phyloP scores from a whole-genome alignment of 2,797 vertebrate genomes.

The Malurus leucopterus region DNA sequence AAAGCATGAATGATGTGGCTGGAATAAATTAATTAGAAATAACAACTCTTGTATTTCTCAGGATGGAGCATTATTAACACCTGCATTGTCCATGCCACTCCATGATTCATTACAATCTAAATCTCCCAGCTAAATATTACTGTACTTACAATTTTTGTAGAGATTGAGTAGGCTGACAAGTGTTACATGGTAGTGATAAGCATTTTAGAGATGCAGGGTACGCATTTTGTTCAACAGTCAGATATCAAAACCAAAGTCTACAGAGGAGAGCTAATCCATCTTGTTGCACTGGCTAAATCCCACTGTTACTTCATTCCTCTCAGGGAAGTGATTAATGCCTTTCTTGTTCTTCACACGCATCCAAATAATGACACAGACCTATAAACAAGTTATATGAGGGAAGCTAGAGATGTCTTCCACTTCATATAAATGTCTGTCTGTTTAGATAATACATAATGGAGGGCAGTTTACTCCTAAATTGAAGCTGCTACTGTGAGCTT shows the following conservation, averaged over 20 bases:
- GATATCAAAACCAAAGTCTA: neutral
- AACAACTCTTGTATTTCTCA: conserved; percentile 17
- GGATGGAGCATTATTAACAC: neutral
- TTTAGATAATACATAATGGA: neutral
- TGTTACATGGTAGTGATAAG: neutral
- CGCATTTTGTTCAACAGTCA: neutral
- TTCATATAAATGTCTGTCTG: neutral
- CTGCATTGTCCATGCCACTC: neutral
- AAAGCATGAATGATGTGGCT: neutral
- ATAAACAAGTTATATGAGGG: neutral
- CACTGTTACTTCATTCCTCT: neutral
- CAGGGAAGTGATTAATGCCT: neutral
- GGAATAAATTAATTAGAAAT: conserved; percentile 26
- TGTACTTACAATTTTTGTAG: neutral
- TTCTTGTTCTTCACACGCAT: neutral
- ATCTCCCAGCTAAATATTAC: conserved; percentile 23
- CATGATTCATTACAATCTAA: conserved; percentile 19
- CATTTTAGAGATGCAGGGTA: conserved; percentile 15
- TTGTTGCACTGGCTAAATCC: neutral
- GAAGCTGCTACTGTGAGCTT: neutral
- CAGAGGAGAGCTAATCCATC: neutral
- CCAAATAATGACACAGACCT: neutral
- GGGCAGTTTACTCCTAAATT: neutral
- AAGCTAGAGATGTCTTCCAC: neutral
- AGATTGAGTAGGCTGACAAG: neutral